phyloP scores from a whole-genome alignment of 2,888 invertebrate species.

The Andrena bicolor region DNA sequence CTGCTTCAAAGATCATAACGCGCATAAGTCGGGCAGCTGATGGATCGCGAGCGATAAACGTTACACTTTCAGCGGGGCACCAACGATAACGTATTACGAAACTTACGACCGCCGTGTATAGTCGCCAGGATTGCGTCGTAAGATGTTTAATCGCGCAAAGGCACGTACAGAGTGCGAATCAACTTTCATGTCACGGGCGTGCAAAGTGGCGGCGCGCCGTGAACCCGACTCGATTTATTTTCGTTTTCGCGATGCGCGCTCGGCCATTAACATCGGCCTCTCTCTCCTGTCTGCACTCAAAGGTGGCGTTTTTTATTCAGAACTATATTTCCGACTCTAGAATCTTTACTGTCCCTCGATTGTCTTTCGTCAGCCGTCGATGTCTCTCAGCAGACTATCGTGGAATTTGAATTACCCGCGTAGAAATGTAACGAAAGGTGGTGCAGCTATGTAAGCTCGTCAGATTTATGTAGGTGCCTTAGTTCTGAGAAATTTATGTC shows the following conservation, averaged over 20 bases:
- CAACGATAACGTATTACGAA: constrained; percentile 37
- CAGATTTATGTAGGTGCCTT: not conserved
- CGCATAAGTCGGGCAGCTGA: not conserved
- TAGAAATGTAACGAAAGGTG: not conserved
- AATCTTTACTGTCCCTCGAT: not conserved
- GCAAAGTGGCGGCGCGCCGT: constrained; percentile 40
- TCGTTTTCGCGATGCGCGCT: constrained; percentile 40
- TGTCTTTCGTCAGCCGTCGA: not conserved
- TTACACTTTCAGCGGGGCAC: constrained; percentile 10
- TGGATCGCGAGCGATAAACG: not conserved
- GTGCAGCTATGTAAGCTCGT: too few relatives aligned
- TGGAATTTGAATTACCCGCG: not conserved
- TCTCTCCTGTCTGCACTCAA: constrained; percentile 2
- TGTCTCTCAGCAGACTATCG: not conserved
- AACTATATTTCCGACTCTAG: not conserved
- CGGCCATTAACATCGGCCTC: constrained; percentile 41
- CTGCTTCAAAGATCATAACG: not conserved
- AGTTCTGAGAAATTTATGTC: not conserved
- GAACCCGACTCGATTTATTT: constrained; percentile 40
- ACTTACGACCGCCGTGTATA: constrained; percentile 43
- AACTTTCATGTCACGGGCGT: constrained; percentile 52
- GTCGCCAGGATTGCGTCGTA: constrained; percentile 35
- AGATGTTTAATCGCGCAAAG: constrained; percentile 59
- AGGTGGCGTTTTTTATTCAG: constrained; percentile 9
- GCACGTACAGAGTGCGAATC: constrained; percentile 46